Percentiles rank a stretch among this genome's conserved stretches.
phyloP scores from a whole-genome alignment of 2,888 invertebrate genomes.

The Sycophila texana region DNA sequence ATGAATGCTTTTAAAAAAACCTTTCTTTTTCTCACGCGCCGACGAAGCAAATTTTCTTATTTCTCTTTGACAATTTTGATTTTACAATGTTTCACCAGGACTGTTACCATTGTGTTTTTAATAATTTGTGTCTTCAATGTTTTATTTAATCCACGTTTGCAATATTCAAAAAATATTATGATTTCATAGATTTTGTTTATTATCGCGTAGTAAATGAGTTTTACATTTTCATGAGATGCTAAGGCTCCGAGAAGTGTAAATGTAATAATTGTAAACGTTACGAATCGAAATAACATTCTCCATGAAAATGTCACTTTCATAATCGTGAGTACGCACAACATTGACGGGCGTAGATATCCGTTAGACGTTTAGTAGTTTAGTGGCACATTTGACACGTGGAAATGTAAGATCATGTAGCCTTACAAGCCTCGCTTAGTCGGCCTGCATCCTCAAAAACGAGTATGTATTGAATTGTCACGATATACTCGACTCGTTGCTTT shows the following conservation, averaged over 20 bases:
- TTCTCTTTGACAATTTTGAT: no score
- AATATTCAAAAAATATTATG: not conserved
- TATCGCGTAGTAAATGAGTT: conserved; percentile 11
- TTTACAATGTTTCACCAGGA: no score
- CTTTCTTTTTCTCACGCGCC: no score
- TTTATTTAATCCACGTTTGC: not conserved
- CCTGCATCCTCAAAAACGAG: not conserved
- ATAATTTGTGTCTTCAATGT: not conserved
- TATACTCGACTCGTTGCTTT: not conserved
- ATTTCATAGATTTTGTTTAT: no score
- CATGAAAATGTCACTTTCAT: conserved; percentile 55
- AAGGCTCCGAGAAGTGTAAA: not conserved
- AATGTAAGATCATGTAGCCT: not conserved
- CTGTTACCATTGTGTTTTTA: not conserved
- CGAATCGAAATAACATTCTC: conserved; percentile 33
- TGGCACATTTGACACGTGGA: not conserved
- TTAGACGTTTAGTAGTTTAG: conserved; percentile 14
- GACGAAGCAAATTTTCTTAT: no score
- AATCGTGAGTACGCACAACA: conserved; percentile 17
- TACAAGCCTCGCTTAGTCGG: not conserved
- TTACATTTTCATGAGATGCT: conserved; percentile 52
- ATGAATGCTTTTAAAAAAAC: no score
- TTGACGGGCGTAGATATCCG: no score
- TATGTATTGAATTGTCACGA: not conserved
- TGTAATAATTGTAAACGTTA: conserved; percentile 57